Base-by-base conservation (phyloP, 2,113 vertebrate species). In the Harpagus bidentatus region DNA sequence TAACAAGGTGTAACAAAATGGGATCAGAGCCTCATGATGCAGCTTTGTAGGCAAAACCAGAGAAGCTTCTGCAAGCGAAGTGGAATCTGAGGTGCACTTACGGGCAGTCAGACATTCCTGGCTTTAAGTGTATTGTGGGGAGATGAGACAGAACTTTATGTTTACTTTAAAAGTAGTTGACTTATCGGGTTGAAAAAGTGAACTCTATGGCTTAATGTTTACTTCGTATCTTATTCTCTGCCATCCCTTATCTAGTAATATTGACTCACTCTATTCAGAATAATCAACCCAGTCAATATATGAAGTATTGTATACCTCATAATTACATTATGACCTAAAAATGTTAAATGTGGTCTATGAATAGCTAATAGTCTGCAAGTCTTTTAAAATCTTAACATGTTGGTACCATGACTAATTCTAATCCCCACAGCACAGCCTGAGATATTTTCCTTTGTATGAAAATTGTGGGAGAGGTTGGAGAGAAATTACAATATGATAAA, bases 311-410 rank as follows among this genome's bases (percentile, higher is more conserved):
- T 71, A 52, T 90, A 97, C 50, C 36, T 96, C 77, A 53, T 77
- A 97, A 89, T 98, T 97, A 91, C 76, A 83, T 86, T 93, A 93
- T 92, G 67, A 95, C 78, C 91, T 96, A 96, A 98, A 97, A 96
- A 97, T 96, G 82, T 90, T 88, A 94, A 88, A 74, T 97, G 82
- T 92, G 88, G 86, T 97, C 98, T 97, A 85, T 95, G 88, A 97
- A 94, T 96, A 95, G 81, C 28, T 97, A 94, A 94, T 95, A 96
- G 97, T 95, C 87, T 95, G 89, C 88, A 98, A 93, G 74, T 91
- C 83, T 94, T 89, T 96, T 50, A 86, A 96, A 93, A 91, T 82
- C 89, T 83, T 50, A 73, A 45, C 28, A 23, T 93, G 77, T 97
- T 84, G 40, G 50, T 94, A 65, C 91, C 82, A 52, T 98, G 96